Evolutionary conservation across 2,888 invertebrate species (phyloP).

Genomic region (Agapostemon virescens): DNA sequence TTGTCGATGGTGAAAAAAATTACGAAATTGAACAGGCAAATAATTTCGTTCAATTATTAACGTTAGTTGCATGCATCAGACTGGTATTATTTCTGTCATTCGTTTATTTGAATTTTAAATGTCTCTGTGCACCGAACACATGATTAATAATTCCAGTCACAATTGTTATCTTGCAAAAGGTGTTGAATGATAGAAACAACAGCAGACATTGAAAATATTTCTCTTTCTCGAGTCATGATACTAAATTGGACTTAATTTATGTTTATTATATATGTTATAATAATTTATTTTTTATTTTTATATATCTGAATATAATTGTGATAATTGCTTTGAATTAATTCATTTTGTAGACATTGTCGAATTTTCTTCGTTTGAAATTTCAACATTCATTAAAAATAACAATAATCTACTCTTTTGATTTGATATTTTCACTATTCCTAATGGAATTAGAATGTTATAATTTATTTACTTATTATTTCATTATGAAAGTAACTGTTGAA

Average conservation of each 20-base stretch:
- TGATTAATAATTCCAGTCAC: neutral
- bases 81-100: too few relatives aligned
- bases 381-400: neutral
- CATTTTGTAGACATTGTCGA: neutral
- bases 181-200: neutral
- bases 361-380: neutral
- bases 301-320: too few relatives aligned
- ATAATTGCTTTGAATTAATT: neutral
- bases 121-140: too few relatives aligned
- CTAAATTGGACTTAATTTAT: neutral
- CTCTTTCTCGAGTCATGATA: neutral
- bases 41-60: too few relatives aligned
- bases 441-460: neutral
- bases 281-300: too few relatives aligned
- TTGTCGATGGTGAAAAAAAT: too few relatives aligned
- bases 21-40: too few relatives aligned
- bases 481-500: too few relatives aligned
- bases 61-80: too few relatives aligned
- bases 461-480: too few relatives aligned
- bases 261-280: too few relatives aligned
- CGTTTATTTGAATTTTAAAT: neutral
- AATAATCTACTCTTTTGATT: rapidly evolving
- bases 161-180: neutral
- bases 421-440: neutral
- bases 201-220: neutral